Base-by-base conservation (phyloP, 2,888 invertebrate genomes). In the Geotrupes spiniger region DNA sequence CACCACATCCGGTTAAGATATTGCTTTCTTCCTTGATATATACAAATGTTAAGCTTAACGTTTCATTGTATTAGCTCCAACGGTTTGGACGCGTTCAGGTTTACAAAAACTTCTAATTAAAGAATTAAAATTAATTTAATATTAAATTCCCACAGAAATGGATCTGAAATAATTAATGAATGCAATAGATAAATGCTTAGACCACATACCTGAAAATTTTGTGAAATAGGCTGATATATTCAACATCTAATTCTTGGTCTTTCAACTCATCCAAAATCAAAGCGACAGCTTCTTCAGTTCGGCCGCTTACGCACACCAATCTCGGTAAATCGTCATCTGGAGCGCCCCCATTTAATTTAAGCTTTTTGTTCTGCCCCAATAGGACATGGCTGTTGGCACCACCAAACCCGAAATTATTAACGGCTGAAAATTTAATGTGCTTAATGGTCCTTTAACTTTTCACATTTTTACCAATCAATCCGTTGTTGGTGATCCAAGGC, bases 381-480 rank as follows among this genome's bases (percentile, higher is more conserved):
- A 89, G 65, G 14, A 81, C 75, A 60, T 89, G 88, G 29, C 85
- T 86, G 64, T 92, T 92, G 5, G 87, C 86, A 1, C 94, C 94
- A 26, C 94, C 94, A 65, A 94, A 95, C 0, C 94, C 94, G 67
- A 94, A 95, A 2, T 90, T 92, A 75, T 91, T 95, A 15, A 94
- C 14, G 2, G 36, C 41, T 46, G 12, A 41, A 41, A 27, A 6
- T 8, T 5, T 10, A 15, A 15, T 9, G 3, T 33, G 10, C 9
- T 15, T 21, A 21, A 25, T 16, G 21, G 9, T 9, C n/a, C 21
- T 6, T 81, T 4, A 21, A 21, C n/a, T n/a, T n/a, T n/a, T 21
- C 21, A 21, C n/a, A n/a, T n/a, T n/a, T 28, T 42, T 60, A 63
- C 88, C 94, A 16, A 87, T 84, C 64, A 86, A 77, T 28, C 89